Conservation (phyloP, 2,113 vertebrate genomes). For the Rhea pennata region DNA sequence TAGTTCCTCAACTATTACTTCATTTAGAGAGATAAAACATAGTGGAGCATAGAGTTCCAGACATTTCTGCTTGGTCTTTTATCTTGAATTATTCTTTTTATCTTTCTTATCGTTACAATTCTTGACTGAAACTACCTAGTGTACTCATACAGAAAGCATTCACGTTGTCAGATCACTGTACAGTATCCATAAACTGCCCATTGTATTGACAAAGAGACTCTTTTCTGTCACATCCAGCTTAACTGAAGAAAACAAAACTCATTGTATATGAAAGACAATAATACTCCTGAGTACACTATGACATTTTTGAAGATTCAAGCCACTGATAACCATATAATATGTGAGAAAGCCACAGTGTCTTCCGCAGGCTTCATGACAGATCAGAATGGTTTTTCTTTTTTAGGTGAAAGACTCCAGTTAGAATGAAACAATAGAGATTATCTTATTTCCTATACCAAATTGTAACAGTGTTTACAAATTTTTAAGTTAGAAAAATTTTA, state of each 20-base stretch:
- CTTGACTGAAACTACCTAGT: not conserved
- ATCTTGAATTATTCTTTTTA: fast-evolving
- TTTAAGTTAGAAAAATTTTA: not conserved
- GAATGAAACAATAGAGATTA: not conserved
- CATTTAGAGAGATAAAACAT: not conserved
- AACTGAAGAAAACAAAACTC: not conserved
- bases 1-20: not conserved
- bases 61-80: not conserved
- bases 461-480: not conserved
- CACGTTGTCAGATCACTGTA: not conserved
- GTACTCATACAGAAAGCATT: not conserved
- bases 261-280: not conserved
- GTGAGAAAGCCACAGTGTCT: not conserved
- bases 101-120: not conserved
- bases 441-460: not conserved
- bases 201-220: not conserved
- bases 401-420: not conserved
- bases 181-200: not conserved
- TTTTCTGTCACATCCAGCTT: not conserved
- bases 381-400: not conserved
- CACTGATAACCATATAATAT: not conserved
- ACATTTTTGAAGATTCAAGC: not conserved
- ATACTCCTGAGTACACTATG: not conserved
- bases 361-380: not conserved
- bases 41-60: not conserved